phyloP scores from a whole-genome alignment of 2,113 vertebrate species.

The Lasiurus borealis region DNA sequence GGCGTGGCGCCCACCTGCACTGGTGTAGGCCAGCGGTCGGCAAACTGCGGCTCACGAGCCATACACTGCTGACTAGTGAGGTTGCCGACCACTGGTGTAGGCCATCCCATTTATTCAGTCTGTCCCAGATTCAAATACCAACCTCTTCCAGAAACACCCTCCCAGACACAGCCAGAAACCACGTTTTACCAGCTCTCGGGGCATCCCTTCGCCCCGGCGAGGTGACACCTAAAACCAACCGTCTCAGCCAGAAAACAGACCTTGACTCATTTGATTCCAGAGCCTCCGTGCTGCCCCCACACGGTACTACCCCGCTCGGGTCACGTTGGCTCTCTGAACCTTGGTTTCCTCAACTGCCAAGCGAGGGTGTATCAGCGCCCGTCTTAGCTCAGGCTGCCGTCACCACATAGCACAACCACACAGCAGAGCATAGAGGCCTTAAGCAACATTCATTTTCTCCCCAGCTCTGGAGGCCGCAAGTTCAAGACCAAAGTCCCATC shows the following conservation, averaged over 20 bases:
- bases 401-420: neutral
- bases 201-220: neutral
- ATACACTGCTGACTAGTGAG: too few species aligned
- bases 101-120: neutral
- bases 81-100: neutral
- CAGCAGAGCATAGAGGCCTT: neutral
- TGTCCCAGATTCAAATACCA: neutral
- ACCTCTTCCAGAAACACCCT: neutral
- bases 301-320: fast-evolving
- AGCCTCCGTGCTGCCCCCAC: neutral
- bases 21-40: neutral
- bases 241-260: neutral
- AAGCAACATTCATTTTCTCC: fast-evolving
- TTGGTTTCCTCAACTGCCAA: neutral
- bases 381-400: neutral
- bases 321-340: neutral
- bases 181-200: neutral
- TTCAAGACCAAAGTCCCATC: neutral
- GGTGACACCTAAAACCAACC: neutral
- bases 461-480: neutral
- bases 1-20: fast-evolving
- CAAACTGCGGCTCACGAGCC: too few species aligned
- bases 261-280: neutral
- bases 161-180: neutral
- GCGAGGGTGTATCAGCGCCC: neutral